Conservation (phyloP, 2,113 vertebrate genomes). For the Astur gentilis region DNA sequence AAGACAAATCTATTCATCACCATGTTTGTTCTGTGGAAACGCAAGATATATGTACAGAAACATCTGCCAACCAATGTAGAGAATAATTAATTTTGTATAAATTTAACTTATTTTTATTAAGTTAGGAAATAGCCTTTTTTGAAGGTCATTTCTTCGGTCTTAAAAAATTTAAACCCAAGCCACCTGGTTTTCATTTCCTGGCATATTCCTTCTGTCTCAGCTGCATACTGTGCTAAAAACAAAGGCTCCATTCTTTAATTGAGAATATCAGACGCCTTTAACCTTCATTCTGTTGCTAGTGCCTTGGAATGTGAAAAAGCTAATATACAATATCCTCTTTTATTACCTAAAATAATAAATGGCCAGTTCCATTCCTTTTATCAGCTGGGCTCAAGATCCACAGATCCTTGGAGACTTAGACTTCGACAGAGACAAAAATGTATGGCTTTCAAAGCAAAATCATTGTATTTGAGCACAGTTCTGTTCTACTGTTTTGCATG, state of each 20-base stretch:
- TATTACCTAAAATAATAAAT: constrained; percentile 48
- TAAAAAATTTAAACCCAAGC: constrained; percentile 20
- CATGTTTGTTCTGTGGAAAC: background rate
- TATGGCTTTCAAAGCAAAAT: background rate
- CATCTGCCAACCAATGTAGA: background rate
- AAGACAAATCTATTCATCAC: background rate
- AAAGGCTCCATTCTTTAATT: constrained; percentile 51
- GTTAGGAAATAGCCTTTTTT: constrained; percentile 4
- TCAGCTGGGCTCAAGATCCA: background rate
- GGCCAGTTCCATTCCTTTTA: constrained; percentile 15
- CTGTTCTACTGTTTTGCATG: background rate
- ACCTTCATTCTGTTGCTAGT: background rate
- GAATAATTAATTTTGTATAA: background rate
- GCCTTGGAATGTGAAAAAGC: constrained; percentile 44
- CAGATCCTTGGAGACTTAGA: background rate
- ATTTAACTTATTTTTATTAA: constrained; percentile 2
- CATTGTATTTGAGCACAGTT: background rate
- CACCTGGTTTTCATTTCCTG: constrained; percentile 70
- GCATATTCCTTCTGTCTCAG: background rate
- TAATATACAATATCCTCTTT: constrained; percentile 50
- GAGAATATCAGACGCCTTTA: background rate
- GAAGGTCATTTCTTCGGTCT: constrained; percentile 25
- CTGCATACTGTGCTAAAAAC: constrained; percentile 22
- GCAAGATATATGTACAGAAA: background rate
- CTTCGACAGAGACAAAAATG: background rate